A percentile compares a stretch with the other conserved stretches of the same genome.
These are phyloP conservation scores for Parelbella ahira DNA, from an alignment of 2,888 invertebrate genomes.

Conservation along the genomic window DNA sequence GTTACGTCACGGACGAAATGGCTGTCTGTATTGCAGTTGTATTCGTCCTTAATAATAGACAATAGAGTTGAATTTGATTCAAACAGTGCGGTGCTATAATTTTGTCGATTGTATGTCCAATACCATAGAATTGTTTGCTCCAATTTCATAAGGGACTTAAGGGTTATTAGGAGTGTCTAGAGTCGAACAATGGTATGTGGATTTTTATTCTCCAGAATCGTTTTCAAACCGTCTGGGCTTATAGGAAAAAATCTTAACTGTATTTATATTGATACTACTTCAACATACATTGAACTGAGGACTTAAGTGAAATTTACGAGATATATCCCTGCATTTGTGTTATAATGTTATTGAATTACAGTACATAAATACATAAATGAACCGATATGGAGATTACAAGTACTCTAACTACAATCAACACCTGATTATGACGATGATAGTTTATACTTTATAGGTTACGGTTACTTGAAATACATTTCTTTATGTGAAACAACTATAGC, in stretches of 20 bases:
- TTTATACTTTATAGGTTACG: too few relatives aligned
- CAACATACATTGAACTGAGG: too few relatives aligned
- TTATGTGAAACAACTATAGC: too few relatives aligned
- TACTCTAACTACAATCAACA: too few relatives aligned
- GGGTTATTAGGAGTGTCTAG: constrained; percentile 73
- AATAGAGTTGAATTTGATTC: neutral
- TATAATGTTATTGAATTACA: too few relatives aligned
- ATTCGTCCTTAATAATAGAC: neutral
- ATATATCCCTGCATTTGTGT: too few relatives aligned
- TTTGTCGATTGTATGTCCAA: constrained; percentile 47
- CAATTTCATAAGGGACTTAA: constrained; percentile 63
- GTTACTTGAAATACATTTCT: too few relatives aligned
- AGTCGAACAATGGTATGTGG: constrained; percentile 18
- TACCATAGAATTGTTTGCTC: constrained; percentile 72
- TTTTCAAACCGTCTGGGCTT: constrained; percentile 4
- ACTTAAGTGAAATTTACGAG: too few relatives aligned
- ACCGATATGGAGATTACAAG: too few relatives aligned
- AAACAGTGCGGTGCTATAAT: neutral
- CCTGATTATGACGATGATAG: too few relatives aligned
- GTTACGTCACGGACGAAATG: constrained; percentile 60
- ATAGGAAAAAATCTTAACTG: neutral
- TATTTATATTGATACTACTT: too few relatives aligned
- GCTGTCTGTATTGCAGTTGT: constrained; percentile 27
- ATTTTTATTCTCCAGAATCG: constrained; percentile 7
- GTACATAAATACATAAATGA: too few relatives aligned